These are phyloP conservation scores for Aculops lycopersici DNA, from an alignment of 1,140 invertebrate genomes.

Conservation along the genomic window DNA sequence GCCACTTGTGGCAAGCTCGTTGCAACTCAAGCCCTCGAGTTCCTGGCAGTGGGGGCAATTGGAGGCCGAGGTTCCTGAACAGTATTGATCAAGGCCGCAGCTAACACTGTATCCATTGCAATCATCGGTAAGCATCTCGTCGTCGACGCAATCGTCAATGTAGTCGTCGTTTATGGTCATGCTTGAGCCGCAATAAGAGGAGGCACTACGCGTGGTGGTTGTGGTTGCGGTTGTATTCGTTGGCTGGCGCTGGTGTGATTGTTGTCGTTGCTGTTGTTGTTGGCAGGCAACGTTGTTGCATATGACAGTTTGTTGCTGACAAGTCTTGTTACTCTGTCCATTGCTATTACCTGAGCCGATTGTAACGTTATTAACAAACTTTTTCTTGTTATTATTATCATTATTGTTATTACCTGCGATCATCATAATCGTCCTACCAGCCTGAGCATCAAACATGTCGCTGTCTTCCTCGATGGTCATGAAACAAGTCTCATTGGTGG, in stretches of 20 bases:
- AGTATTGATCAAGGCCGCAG: conserved; percentile 6
- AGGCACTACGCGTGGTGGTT: no score
- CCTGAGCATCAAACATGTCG: conserved; percentile 7
- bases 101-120: neutral
- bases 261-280: no score
- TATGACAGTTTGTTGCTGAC: no score
- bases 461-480: conserved; percentile 8
- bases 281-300: no score
- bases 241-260: no score
- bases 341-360: no score
- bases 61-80: neutral
- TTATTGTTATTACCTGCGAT: neutral
- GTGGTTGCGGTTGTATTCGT: no score
- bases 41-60: neutral
- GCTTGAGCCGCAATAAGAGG: no score
- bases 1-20: no score
- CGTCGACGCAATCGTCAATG: neutral
- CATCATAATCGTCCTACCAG: neutral
- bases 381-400: conserved; percentile 1
- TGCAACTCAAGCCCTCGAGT: conserved; percentile 1
- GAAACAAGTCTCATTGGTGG: conserved; percentile 2
- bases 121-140: neutral
- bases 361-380: no score
- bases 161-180: no score
- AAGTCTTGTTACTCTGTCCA: no score